Conservation (phyloP, 2,888 invertebrate species). For the Oligia fasciuncula region DNA sequence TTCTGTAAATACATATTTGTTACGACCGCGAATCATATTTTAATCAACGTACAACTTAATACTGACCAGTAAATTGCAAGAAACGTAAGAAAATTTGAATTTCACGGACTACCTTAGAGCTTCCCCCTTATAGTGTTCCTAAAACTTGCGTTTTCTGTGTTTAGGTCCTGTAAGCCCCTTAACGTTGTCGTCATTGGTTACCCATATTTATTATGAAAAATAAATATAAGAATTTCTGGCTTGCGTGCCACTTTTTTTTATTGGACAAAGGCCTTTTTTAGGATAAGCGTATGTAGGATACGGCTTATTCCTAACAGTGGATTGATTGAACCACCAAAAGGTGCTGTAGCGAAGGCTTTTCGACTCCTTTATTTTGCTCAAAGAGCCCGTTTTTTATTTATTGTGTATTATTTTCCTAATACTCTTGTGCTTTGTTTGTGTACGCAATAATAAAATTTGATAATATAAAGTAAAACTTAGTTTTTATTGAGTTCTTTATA, state of each 20-base stretch:
- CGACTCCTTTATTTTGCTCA: not conserved
- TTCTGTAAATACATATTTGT: too few species aligned
- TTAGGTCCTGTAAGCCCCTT: too few species aligned
- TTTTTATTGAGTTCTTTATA: too few species aligned
- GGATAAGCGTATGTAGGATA: not conserved
- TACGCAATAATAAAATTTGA: not conserved
- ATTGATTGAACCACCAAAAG: slow-evolving; percentile 13
- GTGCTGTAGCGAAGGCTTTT: not conserved
- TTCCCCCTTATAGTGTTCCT: too few species aligned
- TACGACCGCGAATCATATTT: too few species aligned
- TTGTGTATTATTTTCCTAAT: not conserved
- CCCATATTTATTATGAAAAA: not conserved
- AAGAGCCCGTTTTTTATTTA: not conserved
- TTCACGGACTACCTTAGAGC: too few species aligned
- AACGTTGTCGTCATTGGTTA: not conserved
- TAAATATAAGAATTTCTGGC: not conserved
- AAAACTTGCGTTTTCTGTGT: too few species aligned
- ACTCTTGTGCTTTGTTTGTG: not conserved
- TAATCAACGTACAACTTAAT: too few species aligned
- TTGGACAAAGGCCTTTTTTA: not conserved
- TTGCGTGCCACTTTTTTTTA: not conserved
- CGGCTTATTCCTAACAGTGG: not conserved
- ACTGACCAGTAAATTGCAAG: too few species aligned
- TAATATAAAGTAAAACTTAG: not conserved
- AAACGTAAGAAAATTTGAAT: too few species aligned